Conservation (phyloP, 2,113 vertebrate genomes). For the Poicephalus gulielmi region DNA sequence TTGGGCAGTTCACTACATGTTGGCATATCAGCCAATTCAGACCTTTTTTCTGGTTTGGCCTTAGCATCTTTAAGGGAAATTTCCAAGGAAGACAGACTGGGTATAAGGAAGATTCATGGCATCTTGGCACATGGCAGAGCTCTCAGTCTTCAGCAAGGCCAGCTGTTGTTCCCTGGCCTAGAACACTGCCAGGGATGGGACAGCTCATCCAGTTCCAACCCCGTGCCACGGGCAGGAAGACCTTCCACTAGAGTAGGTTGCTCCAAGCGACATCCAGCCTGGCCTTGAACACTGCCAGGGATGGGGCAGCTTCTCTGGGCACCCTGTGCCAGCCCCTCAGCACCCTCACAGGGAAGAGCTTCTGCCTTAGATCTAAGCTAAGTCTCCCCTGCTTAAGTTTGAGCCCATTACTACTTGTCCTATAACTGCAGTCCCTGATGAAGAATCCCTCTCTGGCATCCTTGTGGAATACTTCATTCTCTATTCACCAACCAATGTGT, state of each 20-base stretch:
- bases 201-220: neutral
- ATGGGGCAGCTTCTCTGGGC: neutral
- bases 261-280: neutral
- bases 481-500: neutral
- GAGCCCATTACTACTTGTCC: neutral
- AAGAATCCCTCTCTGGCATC: neutral
- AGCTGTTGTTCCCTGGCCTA: neutral
- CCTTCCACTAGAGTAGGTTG: neutral
- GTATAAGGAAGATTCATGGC: neutral
- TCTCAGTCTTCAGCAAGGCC: neutral
- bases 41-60: neutral
- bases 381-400: neutral
- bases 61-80: neutral
- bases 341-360: neutral
- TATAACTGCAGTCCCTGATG: neutral
- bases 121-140: neutral
- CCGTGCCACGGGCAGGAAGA: neutral
- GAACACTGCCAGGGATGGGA: neutral
- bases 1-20: neutral
- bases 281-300: neutral
- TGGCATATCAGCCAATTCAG: neutral
- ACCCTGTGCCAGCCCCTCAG: neutral
- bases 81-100: neutral
- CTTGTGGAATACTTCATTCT: neutral
- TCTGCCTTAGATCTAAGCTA: neutral